Conservation (phyloP, 2,113 vertebrate genomes). For the Alligator sinensis region DNA sequence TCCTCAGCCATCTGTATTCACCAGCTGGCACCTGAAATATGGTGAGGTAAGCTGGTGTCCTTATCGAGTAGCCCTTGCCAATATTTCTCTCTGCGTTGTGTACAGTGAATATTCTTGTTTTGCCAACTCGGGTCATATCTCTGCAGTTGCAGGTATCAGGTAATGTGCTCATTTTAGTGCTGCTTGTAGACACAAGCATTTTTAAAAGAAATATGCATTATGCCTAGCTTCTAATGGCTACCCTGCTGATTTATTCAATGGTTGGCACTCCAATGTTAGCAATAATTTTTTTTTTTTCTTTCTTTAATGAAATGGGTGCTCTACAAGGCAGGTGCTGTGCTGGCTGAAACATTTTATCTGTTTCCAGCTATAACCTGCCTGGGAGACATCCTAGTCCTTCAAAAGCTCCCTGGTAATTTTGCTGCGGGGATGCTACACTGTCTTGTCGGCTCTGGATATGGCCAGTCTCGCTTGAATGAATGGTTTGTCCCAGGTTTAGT, state of each 20-base stretch:
- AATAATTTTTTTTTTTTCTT: not conserved
- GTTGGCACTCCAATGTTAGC: not conserved
- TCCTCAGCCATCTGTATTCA: not conserved
- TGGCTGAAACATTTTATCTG: not conserved
- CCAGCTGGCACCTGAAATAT: not conserved
- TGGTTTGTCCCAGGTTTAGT: rapidly evolving
- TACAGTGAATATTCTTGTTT: not conserved
- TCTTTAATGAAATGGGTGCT: not conserved
- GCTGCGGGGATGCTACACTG: not conserved
- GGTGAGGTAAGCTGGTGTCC: not conserved
- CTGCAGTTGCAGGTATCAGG: not conserved
- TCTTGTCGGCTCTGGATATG: not conserved
- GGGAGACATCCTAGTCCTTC: not conserved
- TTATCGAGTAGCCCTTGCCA: not conserved
- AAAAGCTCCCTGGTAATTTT: rapidly evolving
- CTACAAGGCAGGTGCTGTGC: not conserved
- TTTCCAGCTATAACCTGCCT: not conserved
- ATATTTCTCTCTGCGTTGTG: not conserved
- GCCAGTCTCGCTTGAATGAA: not conserved
- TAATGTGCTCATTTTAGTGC: not conserved
- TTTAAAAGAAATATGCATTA: not conserved
- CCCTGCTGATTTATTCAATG: not conserved
- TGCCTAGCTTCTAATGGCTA: not conserved
- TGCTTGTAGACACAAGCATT: not conserved
- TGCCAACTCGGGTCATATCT: not conserved